These are phyloP conservation scores for Neocrepidodera transversa DNA, from an alignment of 2,888 invertebrate genomes.

Conservation along the genomic window DNA sequence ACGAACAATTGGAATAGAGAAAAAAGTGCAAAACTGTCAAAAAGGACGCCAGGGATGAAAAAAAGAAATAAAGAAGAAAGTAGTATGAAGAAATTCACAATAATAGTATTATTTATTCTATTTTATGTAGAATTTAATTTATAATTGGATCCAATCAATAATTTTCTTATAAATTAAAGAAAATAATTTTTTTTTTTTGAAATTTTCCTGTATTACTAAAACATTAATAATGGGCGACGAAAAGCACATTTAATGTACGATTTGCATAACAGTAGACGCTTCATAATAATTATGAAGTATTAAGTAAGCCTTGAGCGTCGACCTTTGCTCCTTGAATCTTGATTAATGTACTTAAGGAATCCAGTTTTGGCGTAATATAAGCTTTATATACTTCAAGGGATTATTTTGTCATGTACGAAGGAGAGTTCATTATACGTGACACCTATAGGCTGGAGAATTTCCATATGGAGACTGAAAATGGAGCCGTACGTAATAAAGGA, in stretches of 20 bases:
- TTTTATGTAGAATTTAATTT: too few species aligned
- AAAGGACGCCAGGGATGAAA: too few species aligned
- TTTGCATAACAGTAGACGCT: constrained; percentile 41
- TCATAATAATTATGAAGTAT: constrained; percentile 43
- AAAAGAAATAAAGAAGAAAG: too few species aligned
- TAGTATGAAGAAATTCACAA: too few species aligned
- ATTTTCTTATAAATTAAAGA: too few species aligned
- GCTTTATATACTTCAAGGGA: constrained; percentile 50
- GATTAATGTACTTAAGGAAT: constrained; percentile 50
- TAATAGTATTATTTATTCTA: too few species aligned
- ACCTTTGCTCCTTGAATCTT: constrained; percentile 48
- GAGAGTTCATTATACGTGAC: constrained; percentile 46
- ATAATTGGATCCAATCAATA: too few species aligned
- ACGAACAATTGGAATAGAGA: too few species aligned
- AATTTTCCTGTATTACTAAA: constrained; percentile 13
- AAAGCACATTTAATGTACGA: constrained; percentile 32
- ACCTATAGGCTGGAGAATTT: constrained; percentile 28
- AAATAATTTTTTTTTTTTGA: too few species aligned
- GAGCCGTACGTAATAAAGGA: constrained; percentile 11
- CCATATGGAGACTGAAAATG: constrained; percentile 16
- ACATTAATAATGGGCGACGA: constrained; percentile 23
- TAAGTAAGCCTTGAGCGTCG: constrained; percentile 41
- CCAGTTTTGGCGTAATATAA: constrained; percentile 50
- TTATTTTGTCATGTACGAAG: constrained; percentile 47
- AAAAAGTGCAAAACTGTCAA: too few species aligned